Base-by-base conservation (phyloP, 2,888 invertebrate species). In the Ochlodes sylvanus region DNA sequence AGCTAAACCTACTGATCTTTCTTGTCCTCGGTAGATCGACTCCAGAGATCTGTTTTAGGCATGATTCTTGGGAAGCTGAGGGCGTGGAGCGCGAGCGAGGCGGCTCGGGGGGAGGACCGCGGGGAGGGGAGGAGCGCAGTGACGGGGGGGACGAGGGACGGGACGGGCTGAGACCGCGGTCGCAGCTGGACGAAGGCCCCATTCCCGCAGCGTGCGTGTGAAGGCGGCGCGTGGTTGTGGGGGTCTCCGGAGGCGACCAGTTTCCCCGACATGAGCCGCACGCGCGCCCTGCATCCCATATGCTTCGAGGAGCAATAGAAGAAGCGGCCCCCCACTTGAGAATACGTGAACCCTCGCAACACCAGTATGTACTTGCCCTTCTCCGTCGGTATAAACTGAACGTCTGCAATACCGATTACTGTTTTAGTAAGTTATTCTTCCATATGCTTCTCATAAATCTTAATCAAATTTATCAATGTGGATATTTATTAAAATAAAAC, bases 281-380 rank as follows among this genome's bases (percentile, higher is more conserved):
- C 92, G 54, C 93, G 78, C 50, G 93, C 93, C 57, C 89, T 76
- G 75, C 93, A 93, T 10, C 93, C 93, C 84, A 90, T 90, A 64
- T 93, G 93, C 80, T 93, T 93, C 47, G 92, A 92, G 1, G 92
- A 92, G 69, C 93, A 93, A 81, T 93, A 93, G 81, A 92, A 93
- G 77, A 92, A 92, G 69, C 93, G 79, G n/a, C 91, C 92, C 1
- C 93, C 92, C 14, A 93, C 92, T 81, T 93, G 93, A 4, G 93
- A 93, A 77, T 92, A 93, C 17, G 93, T 93, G 75, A 84, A 93
- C 56, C 93, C 93, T 47, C 86, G 85, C 72, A 93, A 84, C 76
- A 93, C 92, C 77, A 93, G 78, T 70, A 93, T 92, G 75, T 91
- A 89, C 73, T 92, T 92, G 15, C 93, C 93, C 71, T 91, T 92